A percentile compares a stretch with the other conserved stretches of the same genome.
Evolutionary conservation across 2,797 vertebrate genomes (phyloP).

Genomic region (Neoniphon sammara): DNA sequence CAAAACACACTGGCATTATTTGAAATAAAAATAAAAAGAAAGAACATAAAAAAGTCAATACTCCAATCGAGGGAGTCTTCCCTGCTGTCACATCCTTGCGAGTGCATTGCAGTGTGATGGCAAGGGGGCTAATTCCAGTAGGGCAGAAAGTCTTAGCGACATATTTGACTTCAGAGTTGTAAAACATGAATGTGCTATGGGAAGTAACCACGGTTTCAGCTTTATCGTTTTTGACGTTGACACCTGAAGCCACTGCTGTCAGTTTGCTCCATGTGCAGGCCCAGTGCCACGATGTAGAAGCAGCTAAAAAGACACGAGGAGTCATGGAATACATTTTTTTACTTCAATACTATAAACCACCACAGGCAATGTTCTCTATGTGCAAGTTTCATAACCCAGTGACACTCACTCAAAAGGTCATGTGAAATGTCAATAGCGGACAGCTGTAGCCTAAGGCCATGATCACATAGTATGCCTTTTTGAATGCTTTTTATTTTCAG

Average conservation of each 20-base stretch:
- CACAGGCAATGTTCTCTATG: slow-evolving; percentile 54
- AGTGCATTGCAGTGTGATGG: slow-evolving; percentile 25
- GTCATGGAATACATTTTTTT: slow-evolving; percentile 1
- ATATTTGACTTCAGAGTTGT: slow-evolving; percentile 34
- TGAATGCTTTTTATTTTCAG: background rate
- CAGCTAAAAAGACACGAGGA: slow-evolving; percentile 23
- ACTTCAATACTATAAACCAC: slow-evolving; percentile 46
- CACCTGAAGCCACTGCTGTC: slow-evolving; percentile 16
- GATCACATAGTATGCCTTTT: slow-evolving; percentile 37
- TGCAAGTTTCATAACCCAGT: background rate
- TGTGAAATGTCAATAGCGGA: slow-evolving; percentile 69
- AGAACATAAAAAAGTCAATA: slow-evolving; percentile 29
- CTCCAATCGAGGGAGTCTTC: slow-evolving; percentile 37
- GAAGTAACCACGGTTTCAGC: slow-evolving; percentile 1
- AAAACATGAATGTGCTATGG: slow-evolving; percentile 10
- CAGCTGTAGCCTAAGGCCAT: slow-evolving; percentile 54
- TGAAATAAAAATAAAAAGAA: slow-evolving; percentile 1
- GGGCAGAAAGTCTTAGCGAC: slow-evolving; percentile 32
- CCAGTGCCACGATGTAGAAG: background rate
- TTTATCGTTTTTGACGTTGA: slow-evolving; percentile 21
- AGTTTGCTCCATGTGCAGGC: slow-evolving; percentile 11
- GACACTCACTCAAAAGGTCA: slow-evolving; percentile 68
- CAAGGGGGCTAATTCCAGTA: slow-evolving; percentile 33
- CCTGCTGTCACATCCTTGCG: slow-evolving; percentile 31
- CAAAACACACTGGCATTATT: slow-evolving; percentile 32